Conservation (phyloP, 2,113 vertebrate genomes). For the Chlamydotis undulata region DNA sequence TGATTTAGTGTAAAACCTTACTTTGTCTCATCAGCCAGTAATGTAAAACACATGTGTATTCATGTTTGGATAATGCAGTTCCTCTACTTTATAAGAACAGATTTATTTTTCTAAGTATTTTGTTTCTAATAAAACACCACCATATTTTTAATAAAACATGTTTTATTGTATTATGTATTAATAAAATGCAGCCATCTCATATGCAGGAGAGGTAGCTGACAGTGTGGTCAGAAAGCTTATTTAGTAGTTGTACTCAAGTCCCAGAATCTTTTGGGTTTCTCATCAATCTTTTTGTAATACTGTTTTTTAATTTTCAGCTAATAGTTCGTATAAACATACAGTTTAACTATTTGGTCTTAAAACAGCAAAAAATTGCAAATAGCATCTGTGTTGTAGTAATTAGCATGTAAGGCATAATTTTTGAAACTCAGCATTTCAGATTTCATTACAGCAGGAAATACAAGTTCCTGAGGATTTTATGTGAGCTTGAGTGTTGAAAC, state of each 20-base stretch:
- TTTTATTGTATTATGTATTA: neutral
- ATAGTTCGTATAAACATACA: neutral
- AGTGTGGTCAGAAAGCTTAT: neutral
- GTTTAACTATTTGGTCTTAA: neutral
- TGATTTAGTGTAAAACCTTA: neutral
- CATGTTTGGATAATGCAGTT: neutral
- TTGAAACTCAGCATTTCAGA: neutral
- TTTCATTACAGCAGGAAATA: neutral
- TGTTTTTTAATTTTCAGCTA: neutral
- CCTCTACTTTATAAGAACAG: neutral
- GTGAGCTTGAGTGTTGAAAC: neutral
- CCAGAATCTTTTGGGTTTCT: fast-evolving
- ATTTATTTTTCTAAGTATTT: neutral
- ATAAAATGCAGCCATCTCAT: neutral
- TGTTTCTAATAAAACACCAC: neutral
- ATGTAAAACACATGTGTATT: neutral
- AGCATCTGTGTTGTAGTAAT: neutral
- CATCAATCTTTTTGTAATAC: neutral
- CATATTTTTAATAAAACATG: neutral
- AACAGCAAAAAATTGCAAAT: neutral
- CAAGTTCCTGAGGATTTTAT: neutral
- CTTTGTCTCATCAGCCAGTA: neutral
- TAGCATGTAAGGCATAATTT: neutral
- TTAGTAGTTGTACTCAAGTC: neutral
- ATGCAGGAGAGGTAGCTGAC: neutral